Evolutionary conservation across 2,888 invertebrate species (phyloP).

Genomic region (Drosophila kambysellisi): DNA sequence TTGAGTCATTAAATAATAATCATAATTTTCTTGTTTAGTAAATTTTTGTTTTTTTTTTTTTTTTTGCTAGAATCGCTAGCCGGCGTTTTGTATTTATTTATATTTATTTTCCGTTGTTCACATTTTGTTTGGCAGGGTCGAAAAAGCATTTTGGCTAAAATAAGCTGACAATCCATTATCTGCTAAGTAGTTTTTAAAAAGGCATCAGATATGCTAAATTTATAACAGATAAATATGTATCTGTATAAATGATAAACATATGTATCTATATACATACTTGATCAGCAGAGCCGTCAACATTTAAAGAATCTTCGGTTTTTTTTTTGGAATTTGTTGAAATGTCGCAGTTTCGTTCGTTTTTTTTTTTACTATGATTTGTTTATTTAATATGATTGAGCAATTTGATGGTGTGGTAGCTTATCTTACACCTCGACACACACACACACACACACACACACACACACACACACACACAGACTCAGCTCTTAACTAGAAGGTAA

Average conservation of each 20-base stretch:
- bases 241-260: neutral
- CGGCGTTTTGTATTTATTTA: neutral
- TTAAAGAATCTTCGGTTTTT: neutral
- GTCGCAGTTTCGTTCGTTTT: neutral
- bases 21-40: conserved; percentile 60
- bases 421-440: conserved; percentile 2
- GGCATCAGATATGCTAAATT: neutral
- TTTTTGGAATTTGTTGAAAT: neutral
- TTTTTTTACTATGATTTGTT: neutral
- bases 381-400: conserved; percentile 9
- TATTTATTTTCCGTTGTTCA: neutral
- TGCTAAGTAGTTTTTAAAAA: conserved; percentile 9
- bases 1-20: conserved; percentile 76
- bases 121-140: neutral
- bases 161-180: conserved; percentile 1
- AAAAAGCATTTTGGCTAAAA: neutral
- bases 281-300: neutral
- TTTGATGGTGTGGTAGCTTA: neutral
- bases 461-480: neutral
- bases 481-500: conserved; percentile 11
- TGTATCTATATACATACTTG: neutral
- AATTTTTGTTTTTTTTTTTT: neutral
- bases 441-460: neutral
- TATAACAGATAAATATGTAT: neutral
- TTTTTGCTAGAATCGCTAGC: neutral